phyloP scores from a whole-genome alignment of 2,888 invertebrate species.

The Patella pellucida region DNA sequence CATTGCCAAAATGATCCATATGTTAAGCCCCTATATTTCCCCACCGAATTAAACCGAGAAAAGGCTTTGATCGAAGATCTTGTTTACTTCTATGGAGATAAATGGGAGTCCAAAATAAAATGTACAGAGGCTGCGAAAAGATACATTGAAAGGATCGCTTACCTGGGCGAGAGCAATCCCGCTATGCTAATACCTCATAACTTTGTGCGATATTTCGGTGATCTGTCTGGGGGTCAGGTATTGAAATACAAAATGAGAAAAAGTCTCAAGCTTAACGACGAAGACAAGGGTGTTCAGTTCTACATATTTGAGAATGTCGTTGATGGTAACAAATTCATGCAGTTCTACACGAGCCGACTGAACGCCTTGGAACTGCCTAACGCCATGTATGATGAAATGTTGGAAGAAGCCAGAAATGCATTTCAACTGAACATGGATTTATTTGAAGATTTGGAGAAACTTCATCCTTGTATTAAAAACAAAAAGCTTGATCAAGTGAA shows the following conservation, averaged over 20 bases:
- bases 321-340: slow-evolving; percentile 29
- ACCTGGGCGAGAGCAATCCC: slow-evolving; percentile 29
- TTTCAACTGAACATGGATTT: slow-evolving; percentile 33
- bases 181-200: slow-evolving; percentile 37
- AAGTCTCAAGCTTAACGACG: slow-evolving; percentile 20
- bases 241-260: slow-evolving; percentile 34
- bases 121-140: slow-evolving; percentile 28
- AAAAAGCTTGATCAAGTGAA: too few species aligned
- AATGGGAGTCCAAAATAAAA: slow-evolving; percentile 34
- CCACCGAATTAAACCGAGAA: slow-evolving; percentile 32
- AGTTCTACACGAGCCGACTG: slow-evolving; percentile 31
- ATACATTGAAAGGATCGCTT: slow-evolving; percentile 38
- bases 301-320: slow-evolving; percentile 30
- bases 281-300: slow-evolving; percentile 32
- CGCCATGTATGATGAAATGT: slow-evolving; percentile 10
- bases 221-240: slow-evolving; percentile 50
- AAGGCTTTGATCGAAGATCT: slow-evolving; percentile 41
- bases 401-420: slow-evolving; percentile 27
- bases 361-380: slow-evolving; percentile 27
- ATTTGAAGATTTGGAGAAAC: slow-evolving; percentile 27
- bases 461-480: background rate
- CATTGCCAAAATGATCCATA: slow-evolving; percentile 28
- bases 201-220: slow-evolving; percentile 50
- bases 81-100: slow-evolving; percentile 38
- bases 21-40: slow-evolving; percentile 27